Conservation (phyloP, 2,797 vertebrate genomes). For the Melanotaenia trifasciata region DNA sequence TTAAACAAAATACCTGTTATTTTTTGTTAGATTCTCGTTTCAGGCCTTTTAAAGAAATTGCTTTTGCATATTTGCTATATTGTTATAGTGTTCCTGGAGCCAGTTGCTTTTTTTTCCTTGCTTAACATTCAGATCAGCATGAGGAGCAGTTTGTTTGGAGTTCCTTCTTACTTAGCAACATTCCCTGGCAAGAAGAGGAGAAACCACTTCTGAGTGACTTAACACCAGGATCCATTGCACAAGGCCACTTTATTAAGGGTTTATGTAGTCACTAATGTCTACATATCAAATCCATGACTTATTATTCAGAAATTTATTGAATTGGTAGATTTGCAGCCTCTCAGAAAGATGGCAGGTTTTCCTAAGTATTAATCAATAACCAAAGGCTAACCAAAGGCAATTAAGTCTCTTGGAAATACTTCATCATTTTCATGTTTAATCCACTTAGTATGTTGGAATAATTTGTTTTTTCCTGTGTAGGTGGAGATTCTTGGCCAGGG, state of each 20-base stretch:
- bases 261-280: constrained; percentile 26
- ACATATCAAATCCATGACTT: constrained; percentile 1
- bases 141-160: constrained; percentile 53
- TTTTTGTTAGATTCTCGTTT: not conserved
- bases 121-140: constrained; percentile 70
- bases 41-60: not conserved
- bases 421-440: not conserved
- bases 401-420: constrained; percentile 6
- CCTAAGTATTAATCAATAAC: not conserved
- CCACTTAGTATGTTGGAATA: constrained; percentile 7
- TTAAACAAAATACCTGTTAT: not conserved
- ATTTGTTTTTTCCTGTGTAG: constrained; percentile 36
- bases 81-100: constrained; percentile 5
- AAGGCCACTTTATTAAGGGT: constrained; percentile 36
- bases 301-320: constrained; percentile 2
- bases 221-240: constrained; percentile 38
- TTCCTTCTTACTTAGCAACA: constrained; percentile 68
- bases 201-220: constrained; percentile 45
- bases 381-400: not conserved
- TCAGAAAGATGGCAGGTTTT: not conserved
- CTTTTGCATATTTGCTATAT: constrained; percentile 24
- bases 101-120: constrained; percentile 50
- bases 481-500: constrained; percentile 36
- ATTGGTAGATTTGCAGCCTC: not conserved
- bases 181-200: constrained; percentile 61